A percentile compares a stretch with the other conserved stretches of the same genome.
Conservation (phyloP, 2,113 vertebrate genomes). For the Bujurquina vittata region DNA sequence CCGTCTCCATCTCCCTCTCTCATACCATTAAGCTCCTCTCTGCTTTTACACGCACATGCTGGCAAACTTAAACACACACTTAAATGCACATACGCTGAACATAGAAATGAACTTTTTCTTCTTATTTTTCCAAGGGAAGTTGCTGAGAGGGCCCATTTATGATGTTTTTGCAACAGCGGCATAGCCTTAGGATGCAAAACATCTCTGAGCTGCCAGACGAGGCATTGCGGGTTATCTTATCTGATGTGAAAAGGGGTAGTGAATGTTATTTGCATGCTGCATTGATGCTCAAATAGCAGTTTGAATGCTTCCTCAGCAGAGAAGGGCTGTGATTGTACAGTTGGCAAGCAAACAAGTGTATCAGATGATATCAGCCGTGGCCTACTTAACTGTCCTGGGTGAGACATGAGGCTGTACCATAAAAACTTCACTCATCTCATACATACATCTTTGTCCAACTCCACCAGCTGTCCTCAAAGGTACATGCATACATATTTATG, state of each 20-base stretch:
- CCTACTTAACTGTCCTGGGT: conserved; percentile 71
- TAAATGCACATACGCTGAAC: not conserved
- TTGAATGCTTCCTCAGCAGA: conserved; percentile 74
- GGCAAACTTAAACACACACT: conserved; percentile 1
- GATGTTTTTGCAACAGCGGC: conserved; percentile 61
- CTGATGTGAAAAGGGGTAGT: conserved; percentile 69
- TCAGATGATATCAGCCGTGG: conserved; percentile 77
- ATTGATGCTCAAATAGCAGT: conserved; percentile 76
- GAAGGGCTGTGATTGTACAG: conserved; percentile 66
- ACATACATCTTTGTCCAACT: conserved; percentile 46
- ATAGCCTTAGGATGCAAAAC: conserved; percentile 72
- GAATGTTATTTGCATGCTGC: conserved; percentile 80
- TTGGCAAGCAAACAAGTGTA: conserved; percentile 77
- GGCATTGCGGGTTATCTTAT: conserved; percentile 74
- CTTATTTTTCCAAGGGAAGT: conserved; percentile 34
- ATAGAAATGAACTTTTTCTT: conserved; percentile 23
- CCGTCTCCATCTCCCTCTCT: conserved; percentile 56
- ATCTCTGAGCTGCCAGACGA: conserved; percentile 50
- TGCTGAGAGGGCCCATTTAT: conserved; percentile 63
- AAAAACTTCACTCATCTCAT: conserved; percentile 53
- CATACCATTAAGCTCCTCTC: conserved; percentile 29
- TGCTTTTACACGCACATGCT: conserved; percentile 7
- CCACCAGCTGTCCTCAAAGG: conserved; percentile 15
- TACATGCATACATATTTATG: not conserved
- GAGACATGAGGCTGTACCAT: conserved; percentile 40